Evolutionary conservation across 2,888 invertebrate species (phyloP).

Genomic region (Lymantria monacha): DNA sequence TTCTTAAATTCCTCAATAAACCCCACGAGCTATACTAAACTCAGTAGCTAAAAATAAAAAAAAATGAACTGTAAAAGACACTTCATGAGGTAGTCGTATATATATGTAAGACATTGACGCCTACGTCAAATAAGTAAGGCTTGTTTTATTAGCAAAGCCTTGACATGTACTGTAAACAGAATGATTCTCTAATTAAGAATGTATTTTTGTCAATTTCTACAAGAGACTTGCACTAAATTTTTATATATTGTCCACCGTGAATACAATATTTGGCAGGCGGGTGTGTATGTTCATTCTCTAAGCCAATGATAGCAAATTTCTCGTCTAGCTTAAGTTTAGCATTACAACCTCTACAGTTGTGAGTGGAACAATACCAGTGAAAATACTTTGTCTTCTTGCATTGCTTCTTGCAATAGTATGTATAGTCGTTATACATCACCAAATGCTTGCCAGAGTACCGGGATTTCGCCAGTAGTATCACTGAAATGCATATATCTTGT

Average conservation of each 20-base stretch:
- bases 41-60: too few relatives aligned
- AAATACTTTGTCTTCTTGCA: slow-evolving; percentile 58
- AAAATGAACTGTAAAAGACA: too few relatives aligned
- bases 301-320: slow-evolving; percentile 50
- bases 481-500: slow-evolving; percentile 35
- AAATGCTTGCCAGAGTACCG: slow-evolving; percentile 63
- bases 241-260: slow-evolving; percentile 57
- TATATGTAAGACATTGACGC: too few relatives aligned
- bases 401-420: slow-evolving; percentile 67
- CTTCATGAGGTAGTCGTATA: too few relatives aligned
- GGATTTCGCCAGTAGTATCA: slow-evolving; percentile 60
- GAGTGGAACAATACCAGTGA: slow-evolving; percentile 71
- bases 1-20: too few relatives aligned
- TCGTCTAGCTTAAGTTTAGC: slow-evolving; percentile 60
- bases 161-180: too few relatives aligned
- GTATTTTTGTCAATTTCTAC: too few relatives aligned
- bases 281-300: slow-evolving; percentile 56
- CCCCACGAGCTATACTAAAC: too few relatives aligned
- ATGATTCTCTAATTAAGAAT: too few relatives aligned
- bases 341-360: slow-evolving; percentile 67
- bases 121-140: too few relatives aligned
- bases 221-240: slow-evolving; percentile 31
- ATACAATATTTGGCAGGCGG: slow-evolving; percentile 62
- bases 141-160: too few relatives aligned
- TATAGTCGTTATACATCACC: slow-evolving; percentile 63